Percentiles rank a stretch among this genome's conserved stretches.
Evolutionary conservation across 35 echinoderm and acorn worm species (phyloP).

Genomic region (Hemicentrotus pulcherrimus): DNA sequence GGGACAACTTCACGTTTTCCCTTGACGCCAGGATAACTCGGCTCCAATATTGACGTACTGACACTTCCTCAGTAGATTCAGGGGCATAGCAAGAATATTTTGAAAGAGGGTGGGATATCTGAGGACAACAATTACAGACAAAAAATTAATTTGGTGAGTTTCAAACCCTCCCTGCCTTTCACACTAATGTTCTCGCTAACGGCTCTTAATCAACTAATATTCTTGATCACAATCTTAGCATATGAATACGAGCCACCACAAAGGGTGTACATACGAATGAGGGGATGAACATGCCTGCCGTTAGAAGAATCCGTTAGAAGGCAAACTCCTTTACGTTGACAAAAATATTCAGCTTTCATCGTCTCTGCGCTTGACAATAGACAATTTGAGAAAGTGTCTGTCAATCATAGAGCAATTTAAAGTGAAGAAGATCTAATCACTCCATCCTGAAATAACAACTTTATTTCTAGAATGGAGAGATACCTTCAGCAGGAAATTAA

Average conservation of each 20-base stretch:
- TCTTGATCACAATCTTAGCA: background rate
- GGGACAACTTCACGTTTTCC: background rate
- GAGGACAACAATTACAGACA: too few species aligned
- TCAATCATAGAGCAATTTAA: background rate
- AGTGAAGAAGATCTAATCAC: background rate
- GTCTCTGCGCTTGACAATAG: background rate
- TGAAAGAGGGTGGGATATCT: too few species aligned
- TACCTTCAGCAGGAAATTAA: background rate
- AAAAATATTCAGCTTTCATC: background rate
- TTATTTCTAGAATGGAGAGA: background rate
- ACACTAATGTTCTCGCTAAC: background rate
- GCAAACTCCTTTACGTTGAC: background rate
- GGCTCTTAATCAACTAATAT: background rate
- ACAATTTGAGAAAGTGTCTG: background rate
- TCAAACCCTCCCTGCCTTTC: background rate
- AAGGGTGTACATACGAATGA: background rate
- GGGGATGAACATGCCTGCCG: background rate
- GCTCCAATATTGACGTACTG: background rate
- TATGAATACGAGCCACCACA: background rate
- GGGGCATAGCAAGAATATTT: too few species aligned
- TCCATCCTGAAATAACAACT: background rate
- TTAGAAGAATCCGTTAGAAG: background rate
- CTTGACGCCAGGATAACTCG: background rate
- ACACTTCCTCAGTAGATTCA: background rate
- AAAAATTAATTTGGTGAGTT: background rate